Conservation (phyloP, 2,113 vertebrate species). For the Candoia aspera region DNA sequence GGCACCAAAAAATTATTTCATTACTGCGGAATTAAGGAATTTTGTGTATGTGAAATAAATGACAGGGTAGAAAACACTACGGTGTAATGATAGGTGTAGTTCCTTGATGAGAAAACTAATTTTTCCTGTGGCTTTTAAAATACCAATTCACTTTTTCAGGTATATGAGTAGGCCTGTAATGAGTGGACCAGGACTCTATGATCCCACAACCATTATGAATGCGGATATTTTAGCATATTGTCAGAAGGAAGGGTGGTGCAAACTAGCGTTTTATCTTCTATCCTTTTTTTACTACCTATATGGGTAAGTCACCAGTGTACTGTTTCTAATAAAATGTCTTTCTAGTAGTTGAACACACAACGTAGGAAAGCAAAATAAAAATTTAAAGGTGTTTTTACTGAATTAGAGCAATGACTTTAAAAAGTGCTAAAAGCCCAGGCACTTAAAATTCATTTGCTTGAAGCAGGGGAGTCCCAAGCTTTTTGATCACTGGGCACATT, state of each 20-base stretch:
- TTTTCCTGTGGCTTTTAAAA: background rate
- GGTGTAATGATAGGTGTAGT: fast-evolving
- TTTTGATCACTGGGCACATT: background rate
- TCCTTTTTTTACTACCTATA: constrained; percentile 99
- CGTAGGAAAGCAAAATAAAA: background rate
- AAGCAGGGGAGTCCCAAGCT: background rate
- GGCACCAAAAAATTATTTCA: background rate
- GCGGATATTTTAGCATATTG: constrained; percentile 98
- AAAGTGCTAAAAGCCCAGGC: background rate
- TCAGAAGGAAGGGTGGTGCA: constrained; percentile 99
- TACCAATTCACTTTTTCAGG: constrained; percentile 71
- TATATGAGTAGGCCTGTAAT: constrained; percentile 97
- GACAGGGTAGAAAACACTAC: background rate
- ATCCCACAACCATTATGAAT: constrained; percentile 99
- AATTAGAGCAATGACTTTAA: background rate
- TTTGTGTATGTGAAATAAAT: background rate
- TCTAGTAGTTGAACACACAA: background rate
- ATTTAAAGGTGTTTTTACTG: background rate
- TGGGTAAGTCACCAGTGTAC: constrained; percentile 77
- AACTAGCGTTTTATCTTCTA: constrained; percentile 98
- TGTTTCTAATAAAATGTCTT: background rate
- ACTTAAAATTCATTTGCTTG: background rate
- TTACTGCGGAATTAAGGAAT: background rate
- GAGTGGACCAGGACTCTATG: constrained; percentile 96
- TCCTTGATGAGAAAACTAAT: background rate